These are phyloP conservation scores for Thymallus thymallus DNA, from an alignment of 2,113 vertebrate genomes.

Conservation along the genomic window DNA sequence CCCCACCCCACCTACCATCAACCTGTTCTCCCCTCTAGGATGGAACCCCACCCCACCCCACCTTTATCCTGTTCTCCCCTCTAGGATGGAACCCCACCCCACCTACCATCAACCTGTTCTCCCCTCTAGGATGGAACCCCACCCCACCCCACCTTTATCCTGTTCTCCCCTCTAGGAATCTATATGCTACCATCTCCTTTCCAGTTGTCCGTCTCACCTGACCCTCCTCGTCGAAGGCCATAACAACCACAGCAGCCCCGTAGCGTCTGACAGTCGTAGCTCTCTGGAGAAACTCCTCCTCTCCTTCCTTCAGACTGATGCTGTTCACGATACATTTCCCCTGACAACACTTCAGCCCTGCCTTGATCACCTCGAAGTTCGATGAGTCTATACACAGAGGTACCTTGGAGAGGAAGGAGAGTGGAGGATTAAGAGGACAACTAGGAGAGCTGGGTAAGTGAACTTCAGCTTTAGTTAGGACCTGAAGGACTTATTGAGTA, in stretches of 20 bases:
- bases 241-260: constrained; percentile 91
- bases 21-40: too few species aligned
- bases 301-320: constrained; percentile 95
- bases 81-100: too few species aligned
- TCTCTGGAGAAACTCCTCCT: constrained; percentile 85
- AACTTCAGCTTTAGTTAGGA: not conserved
- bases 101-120: too few species aligned
- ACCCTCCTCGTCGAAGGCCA: constrained; percentile 96
- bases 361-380: constrained; percentile 92
- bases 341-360: constrained; percentile 92
- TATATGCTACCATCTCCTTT: too few species aligned
- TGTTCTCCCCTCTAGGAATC: too few species aligned
- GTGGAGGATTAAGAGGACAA: not conserved
- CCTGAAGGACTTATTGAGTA: too few species aligned
- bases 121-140: too few species aligned
- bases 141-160: too few species aligned
- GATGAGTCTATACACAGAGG: constrained; percentile 97
- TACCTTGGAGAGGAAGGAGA: constrained; percentile 74
- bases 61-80: too few species aligned
- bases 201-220: constrained; percentile 74
- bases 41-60: too few species aligned
- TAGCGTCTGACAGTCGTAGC: constrained; percentile 83
- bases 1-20: too few species aligned
- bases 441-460: not conserved
- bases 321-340: constrained; percentile 98